Conservation (phyloP, 2,797 vertebrate genomes). For the Allobates femoralis region DNA sequence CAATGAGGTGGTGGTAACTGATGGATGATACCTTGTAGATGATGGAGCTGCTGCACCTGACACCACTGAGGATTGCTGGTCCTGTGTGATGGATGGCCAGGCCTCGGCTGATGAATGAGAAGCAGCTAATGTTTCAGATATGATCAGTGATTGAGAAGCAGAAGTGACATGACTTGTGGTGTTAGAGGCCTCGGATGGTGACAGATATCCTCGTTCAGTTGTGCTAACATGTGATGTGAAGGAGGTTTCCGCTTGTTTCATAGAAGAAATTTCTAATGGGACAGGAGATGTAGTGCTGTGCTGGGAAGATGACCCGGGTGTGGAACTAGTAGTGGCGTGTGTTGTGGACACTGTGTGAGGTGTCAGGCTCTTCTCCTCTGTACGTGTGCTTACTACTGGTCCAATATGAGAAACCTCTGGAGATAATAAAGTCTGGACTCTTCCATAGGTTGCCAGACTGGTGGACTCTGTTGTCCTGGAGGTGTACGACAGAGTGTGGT, state of each 20-base stretch:
- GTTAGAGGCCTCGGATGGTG: constrained; percentile 51
- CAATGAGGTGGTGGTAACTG: constrained; percentile 4
- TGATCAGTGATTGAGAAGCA: constrained; percentile 34
- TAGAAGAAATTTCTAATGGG: constrained; percentile 48
- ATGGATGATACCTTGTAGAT: constrained; percentile 54
- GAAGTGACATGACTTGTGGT: constrained; percentile 30
- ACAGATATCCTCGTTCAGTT: background rate
- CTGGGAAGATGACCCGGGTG: constrained; percentile 52
- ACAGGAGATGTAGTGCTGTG: constrained; percentile 59
- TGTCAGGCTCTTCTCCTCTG: constrained; percentile 58
- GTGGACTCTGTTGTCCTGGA: constrained; percentile 57
- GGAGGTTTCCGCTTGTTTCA: constrained; percentile 50
- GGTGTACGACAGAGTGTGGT: constrained; percentile 62
- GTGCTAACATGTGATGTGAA: constrained; percentile 58
- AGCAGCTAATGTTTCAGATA: constrained; percentile 60
- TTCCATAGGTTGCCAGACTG: constrained; percentile 34
- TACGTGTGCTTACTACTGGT: constrained; percentile 46
- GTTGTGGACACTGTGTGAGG: constrained; percentile 63
- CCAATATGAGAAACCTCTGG: constrained; percentile 28
- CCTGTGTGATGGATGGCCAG: constrained; percentile 38
- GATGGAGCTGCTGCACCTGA: constrained; percentile 62
- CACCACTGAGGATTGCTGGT: constrained; percentile 41
- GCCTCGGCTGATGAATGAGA: background rate
- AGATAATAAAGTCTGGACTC: constrained; percentile 43
- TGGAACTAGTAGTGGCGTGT: background rate